Base-by-base conservation (phyloP, 1,140 invertebrate genomes). In the Drosophila novamexicana region DNA sequence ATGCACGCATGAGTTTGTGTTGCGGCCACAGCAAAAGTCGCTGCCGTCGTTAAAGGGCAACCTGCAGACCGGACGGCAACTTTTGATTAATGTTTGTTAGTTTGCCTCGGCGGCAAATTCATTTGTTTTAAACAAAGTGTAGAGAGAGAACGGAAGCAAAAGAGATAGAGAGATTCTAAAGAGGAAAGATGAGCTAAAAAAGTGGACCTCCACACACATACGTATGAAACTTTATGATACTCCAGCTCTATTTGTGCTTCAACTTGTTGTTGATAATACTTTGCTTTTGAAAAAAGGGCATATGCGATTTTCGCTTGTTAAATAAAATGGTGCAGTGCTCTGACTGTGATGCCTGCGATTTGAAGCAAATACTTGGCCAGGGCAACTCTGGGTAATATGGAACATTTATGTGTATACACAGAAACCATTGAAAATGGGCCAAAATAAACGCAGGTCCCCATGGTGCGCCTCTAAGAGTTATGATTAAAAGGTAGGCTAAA, bases 11-110 rank as follows among this genome's bases (percentile, higher is more conserved):
- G 22, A 5, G 5, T 4, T 29, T 29, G 22, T 29, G 22, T 6
- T 4, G 5, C 9, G 47, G 6, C 18, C 47, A 29, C 14, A 8
- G 42, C 14, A 16, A 45, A 62, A 42, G 67, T 49, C 50, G 36
- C 52, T 36, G 12, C 42, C 56, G 44, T 16, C 67, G 58, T 54
- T 69, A 44, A 54, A 45, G 57, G 68, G 64, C 77, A 86, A 68
- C 69, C 79, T 79, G 75, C 71, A 70, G 67, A 79, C 67, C 81
- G 71, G 66, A 65, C 73, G 66, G 68, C 84, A 88, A 77, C 72
- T 88, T 86, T 88, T 86, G 83, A 86, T 86, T 86, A 86, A 86
- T 86, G 83, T 86, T 86, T 83, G 79, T 82, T 82, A 83, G 83
- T 86, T 88, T 69, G 76, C 75, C 68, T 76, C 62, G 65, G 49